These are phyloP conservation scores for Gavia stellata DNA, from an alignment of 2,113 vertebrate genomes.

Conservation along the genomic window DNA sequence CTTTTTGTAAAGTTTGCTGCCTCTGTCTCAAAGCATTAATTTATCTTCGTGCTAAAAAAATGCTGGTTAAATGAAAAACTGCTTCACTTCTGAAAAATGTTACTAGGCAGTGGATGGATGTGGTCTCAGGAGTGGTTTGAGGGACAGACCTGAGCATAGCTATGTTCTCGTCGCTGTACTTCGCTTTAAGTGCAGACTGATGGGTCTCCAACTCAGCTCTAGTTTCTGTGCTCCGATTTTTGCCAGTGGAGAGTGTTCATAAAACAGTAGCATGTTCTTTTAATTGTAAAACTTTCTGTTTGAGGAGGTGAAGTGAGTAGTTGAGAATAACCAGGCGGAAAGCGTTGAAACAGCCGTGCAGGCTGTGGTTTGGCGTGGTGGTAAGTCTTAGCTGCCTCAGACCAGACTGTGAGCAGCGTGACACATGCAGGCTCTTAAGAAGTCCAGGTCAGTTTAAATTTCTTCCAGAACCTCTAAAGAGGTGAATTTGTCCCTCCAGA, in stretches of 20 bases:
- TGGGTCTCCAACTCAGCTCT: neutral
- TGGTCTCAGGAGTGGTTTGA: neutral
- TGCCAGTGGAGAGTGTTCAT: neutral
- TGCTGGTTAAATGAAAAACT: neutral
- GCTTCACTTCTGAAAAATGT: neutral
- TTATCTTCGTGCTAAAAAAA: neutral
- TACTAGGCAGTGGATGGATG: neutral
- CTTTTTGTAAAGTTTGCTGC: neutral
- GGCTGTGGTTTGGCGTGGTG: neutral
- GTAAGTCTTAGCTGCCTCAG: neutral
- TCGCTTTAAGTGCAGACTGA: neutral
- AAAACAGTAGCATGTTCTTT: fast-evolving
- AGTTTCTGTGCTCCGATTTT: neutral
- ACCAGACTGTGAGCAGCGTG: neutral
- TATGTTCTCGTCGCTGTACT: neutral
- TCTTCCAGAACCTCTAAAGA: neutral
- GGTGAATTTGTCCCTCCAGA: neutral
- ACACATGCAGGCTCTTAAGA: too few species aligned
- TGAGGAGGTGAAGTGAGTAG: neutral
- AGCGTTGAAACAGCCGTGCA: fast-evolving
- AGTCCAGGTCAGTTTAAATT: neutral
- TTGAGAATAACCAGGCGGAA: neutral
- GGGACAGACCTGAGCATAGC: neutral
- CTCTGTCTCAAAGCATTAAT: neutral
- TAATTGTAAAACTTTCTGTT: neutral